Evolutionary conservation across 2,113 vertebrate species (phyloP).

Genomic region (Coreoperca whiteheadi): DNA sequence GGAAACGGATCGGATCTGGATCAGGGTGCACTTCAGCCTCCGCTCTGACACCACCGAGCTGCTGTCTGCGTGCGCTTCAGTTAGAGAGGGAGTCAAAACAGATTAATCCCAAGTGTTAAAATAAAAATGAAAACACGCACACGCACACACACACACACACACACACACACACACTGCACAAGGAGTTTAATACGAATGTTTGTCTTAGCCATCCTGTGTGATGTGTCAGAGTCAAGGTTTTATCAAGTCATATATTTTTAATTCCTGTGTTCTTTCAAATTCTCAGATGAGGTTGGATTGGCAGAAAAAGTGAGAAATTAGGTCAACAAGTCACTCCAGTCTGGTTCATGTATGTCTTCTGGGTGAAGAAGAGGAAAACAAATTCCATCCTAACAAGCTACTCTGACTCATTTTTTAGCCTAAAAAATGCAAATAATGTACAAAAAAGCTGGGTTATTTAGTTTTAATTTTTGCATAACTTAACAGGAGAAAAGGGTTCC

Average conservation of each 20-base stretch:
- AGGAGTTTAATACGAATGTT: not conserved
- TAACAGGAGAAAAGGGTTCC: not conserved
- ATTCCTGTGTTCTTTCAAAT: not conserved
- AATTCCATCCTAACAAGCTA: not conserved
- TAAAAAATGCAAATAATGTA: not conserved
- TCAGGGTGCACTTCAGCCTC: conserved; percentile 54
- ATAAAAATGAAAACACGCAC: too few relatives aligned
- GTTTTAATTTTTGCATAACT: not conserved
- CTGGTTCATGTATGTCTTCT: not conserved
- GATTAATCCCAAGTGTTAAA: not conserved
- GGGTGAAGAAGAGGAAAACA: not conserved
- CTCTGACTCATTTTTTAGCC: not conserved
- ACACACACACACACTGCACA: not conserved
- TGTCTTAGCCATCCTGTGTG: not conserved
- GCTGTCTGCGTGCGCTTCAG: not conserved
- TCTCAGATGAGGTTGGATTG: too few relatives aligned
- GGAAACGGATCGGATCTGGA: conserved; percentile 62
- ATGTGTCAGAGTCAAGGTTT: not conserved
- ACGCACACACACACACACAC: not conserved
- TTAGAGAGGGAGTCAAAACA: conserved; percentile 22
- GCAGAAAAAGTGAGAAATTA: not conserved
- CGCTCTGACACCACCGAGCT: conserved; percentile 30
- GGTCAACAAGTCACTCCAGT: not conserved
- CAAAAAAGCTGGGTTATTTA: too few relatives aligned
- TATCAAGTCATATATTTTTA: too few relatives aligned